Percentiles rank a stretch among this genome's conserved stretches.
phyloP scores from a whole-genome alignment of 2,888 invertebrate genomes.

The Eudemis profundana region DNA sequence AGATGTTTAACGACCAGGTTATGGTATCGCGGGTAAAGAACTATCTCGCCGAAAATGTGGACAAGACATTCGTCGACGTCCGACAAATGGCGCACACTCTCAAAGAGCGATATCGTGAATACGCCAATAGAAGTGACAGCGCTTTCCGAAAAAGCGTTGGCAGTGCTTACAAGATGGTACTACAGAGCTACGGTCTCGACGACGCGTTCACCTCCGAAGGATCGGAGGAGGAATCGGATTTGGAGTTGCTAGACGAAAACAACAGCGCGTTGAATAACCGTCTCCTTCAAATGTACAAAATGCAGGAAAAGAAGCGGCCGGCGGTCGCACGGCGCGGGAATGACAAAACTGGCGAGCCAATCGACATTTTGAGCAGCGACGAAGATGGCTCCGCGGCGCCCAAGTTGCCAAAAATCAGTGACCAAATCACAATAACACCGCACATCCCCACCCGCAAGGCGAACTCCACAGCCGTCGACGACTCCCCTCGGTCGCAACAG shows the following conservation, averaged over 20 bases:
- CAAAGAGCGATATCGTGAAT: slow-evolving; percentile 90
- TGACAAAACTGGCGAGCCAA: slow-evolving; percentile 77
- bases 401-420: slow-evolving; percentile 79
- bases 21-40: slow-evolving; percentile 87
- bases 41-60: slow-evolving; percentile 92
- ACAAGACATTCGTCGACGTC: slow-evolving; percentile 92
- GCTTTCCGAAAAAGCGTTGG: slow-evolving; percentile 93
- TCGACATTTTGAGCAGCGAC: slow-evolving; percentile 78
- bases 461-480: slow-evolving; percentile 64
- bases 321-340: slow-evolving; percentile 67
- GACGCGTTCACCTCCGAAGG: slow-evolving; percentile 86
- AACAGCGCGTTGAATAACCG: slow-evolving; percentile 89
- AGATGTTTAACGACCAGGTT: slow-evolving; percentile 82
- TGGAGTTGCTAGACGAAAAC: slow-evolving; percentile 92
- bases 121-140: slow-evolving; percentile 91
- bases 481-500: slow-evolving; percentile 58
- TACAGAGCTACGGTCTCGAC: slow-evolving; percentile 88
- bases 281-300: slow-evolving; percentile 79
- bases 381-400: slow-evolving; percentile 75
- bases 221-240: slow-evolving; percentile 87
- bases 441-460: slow-evolving; percentile 69
- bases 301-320: slow-evolving; percentile 80
- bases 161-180: slow-evolving; percentile 90
- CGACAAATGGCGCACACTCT: slow-evolving; percentile 93
- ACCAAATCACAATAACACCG: slow-evolving; percentile 81